Base-by-base conservation (phyloP, 2,797 vertebrate species). In the Gastrophryne carolinensis region DNA sequence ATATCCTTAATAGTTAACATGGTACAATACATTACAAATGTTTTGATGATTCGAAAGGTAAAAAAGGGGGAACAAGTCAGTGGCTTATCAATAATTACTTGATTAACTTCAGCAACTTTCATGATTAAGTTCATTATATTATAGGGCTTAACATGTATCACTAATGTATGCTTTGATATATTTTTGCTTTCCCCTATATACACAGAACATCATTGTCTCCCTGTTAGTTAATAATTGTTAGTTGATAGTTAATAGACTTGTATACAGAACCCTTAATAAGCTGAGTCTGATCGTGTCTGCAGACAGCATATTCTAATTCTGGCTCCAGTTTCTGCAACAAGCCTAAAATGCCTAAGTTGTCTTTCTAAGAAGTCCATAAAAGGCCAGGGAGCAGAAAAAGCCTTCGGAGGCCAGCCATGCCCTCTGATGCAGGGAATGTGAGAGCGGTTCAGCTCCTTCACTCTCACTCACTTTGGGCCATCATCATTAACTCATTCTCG, bases 321-420 rank as follows among this genome's bases (percentile, higher is more conserved):
- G 75, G 75, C 75, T 72, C 6, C 9, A 17, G 23, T 72, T 71
- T 70, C 50, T 47, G 75, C 61, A 57, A 57, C 60, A 39, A 68
- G 35, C 30, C 68, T 72, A 78, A 72, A 78, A 78, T 78, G 75
- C 53, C 61, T 72, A 78, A 72, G 50, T 72, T 78, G 60, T 78
- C 34, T 65, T 64, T 78, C 52, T 39, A 72, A 78, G 67, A 78
- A 78, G 67, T 78, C 75, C 75, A 57, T 78, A 78, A 78, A 78
- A 78, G 75, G 75, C 75, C 64, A 78, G 10, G 65, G 75, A 72
- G 68, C 41, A 78, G 53, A 0, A 19, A 72, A 65, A 65, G 75
- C 26, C 39, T 72, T 72, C 68, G 52, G 52, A 65, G 68, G 34
- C 75, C 68, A 72, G 60, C 74, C 58, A 57, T 49, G 67, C 56